These are phyloP conservation scores for Synanceia verrucosa DNA, from an alignment of 2,797 vertebrate species.

Conservation along the genomic window DNA sequence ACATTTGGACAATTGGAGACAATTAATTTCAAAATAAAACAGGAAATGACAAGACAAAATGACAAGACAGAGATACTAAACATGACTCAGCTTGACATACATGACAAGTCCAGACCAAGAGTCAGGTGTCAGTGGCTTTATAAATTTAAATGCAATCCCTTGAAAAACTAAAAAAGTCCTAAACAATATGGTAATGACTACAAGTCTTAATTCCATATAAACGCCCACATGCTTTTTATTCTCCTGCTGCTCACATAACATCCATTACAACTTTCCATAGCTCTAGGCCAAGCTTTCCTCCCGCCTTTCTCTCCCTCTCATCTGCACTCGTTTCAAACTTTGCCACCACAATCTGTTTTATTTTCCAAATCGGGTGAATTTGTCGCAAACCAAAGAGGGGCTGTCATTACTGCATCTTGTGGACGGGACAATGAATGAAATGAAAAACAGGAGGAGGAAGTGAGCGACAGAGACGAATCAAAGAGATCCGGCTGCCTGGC, in stretches of 20 bases:
- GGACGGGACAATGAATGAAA: slow-evolving; percentile 45
- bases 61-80: no score
- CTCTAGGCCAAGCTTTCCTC: slow-evolving; percentile 65
- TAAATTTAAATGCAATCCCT: slow-evolving; percentile 16
- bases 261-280: slow-evolving; percentile 74
- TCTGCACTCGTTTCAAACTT: slow-evolving; percentile 57
- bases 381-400: slow-evolving; percentile 13
- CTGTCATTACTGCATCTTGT: slow-evolving; percentile 46
- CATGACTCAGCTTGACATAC: no score
- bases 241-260: slow-evolving; percentile 66
- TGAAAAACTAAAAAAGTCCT: slow-evolving; percentile 45
- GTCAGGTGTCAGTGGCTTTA: not conserved
- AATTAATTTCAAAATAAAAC: no score
- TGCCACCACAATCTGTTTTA: slow-evolving; percentile 49
- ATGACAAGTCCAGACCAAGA: not conserved
- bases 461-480: slow-evolving; percentile 62
- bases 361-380: slow-evolving; percentile 69
- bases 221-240: slow-evolving; percentile 65
- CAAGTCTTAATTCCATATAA: slow-evolving; percentile 65
- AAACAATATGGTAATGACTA: slow-evolving; percentile 67
- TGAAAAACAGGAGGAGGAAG: slow-evolving; percentile 47
- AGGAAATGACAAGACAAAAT: no score
- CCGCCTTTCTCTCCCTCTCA: slow-evolving; percentile 39
- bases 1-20: no score
- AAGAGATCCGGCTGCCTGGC: slow-evolving; percentile 36